Conservation (phyloP, 2,113 vertebrate species). For the Xyliphius kryptos region DNA sequence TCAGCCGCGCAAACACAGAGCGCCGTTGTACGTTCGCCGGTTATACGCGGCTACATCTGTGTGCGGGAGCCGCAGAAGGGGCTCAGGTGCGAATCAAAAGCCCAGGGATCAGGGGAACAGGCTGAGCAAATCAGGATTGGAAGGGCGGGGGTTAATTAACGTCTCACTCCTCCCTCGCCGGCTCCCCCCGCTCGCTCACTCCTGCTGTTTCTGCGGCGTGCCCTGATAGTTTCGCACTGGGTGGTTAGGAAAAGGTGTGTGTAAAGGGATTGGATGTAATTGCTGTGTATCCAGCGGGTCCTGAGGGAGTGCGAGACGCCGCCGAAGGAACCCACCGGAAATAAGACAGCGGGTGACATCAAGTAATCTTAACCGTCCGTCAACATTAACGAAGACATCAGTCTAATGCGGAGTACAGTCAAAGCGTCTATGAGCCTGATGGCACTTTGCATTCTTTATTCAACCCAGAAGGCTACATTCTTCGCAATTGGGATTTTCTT, state of each 20-base stretch:
- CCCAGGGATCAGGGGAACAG: constrained; percentile 47
- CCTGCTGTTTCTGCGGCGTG: constrained; percentile 11
- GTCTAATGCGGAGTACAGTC: not conserved
- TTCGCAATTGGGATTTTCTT: not conserved
- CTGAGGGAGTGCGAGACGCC: constrained; percentile 27
- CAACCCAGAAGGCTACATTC: not conserved
- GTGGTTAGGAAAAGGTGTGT: constrained; percentile 26
- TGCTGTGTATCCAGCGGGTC: constrained; percentile 29
- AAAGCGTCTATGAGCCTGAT: not conserved
- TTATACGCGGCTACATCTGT: constrained; percentile 33
- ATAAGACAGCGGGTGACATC: constrained; percentile 5
- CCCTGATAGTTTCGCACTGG: constrained; percentile 35
- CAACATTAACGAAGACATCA: constrained; percentile 20
- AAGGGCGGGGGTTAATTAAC: constrained; percentile 61
- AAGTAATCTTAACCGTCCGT: constrained; percentile 14
- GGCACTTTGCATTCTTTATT: not conserved
- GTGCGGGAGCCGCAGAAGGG: constrained; percentile 16
- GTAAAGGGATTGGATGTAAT: constrained; percentile 25
- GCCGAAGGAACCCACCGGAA: constrained; percentile 7
- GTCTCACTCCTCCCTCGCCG: constrained; percentile 24
- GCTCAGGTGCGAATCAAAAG: constrained; percentile 60
- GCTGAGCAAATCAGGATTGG: constrained; percentile 47
- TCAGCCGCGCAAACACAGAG: constrained; percentile 2
- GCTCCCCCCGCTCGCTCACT: constrained; percentile 2
- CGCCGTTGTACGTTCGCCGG: not conserved